These are phyloP conservation scores for Pangasius mekongensis DNA, from an alignment of 2,797 vertebrate genomes.

Conservation along the genomic window DNA sequence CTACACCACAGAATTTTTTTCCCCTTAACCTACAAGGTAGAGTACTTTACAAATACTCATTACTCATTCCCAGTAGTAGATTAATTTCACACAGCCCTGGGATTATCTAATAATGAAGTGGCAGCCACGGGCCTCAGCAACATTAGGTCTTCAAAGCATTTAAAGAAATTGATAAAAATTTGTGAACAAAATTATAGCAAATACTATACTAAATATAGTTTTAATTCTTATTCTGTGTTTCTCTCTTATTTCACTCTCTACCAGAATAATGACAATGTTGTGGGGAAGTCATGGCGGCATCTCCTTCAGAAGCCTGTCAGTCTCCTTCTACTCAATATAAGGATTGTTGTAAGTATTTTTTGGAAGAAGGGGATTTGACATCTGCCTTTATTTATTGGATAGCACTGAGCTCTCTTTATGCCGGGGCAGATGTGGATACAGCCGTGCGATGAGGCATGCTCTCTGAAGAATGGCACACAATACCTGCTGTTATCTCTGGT, in stretches of 20 bases:
- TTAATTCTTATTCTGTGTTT: not conserved
- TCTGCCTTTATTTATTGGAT: conserved; percentile 38
- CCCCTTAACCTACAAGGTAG: not conserved
- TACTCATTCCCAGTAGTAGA: not conserved
- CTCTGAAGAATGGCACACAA: conserved; percentile 52
- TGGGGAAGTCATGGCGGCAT: not conserved
- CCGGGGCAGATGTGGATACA: conserved; percentile 23
- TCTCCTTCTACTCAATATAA: not conserved
- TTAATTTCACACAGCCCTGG: not conserved
- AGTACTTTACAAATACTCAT: not conserved
- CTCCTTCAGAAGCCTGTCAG: not conserved
- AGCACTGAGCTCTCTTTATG: conserved; percentile 47
- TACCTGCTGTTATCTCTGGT: conserved; percentile 44
- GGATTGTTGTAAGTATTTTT: conserved; percentile 21
- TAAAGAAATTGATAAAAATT: not conserved
- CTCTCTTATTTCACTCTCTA: not conserved
- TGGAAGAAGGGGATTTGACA: conserved; percentile 38
- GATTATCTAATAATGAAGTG: not conserved
- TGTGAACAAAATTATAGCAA: not conserved
- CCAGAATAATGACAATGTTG: not conserved
- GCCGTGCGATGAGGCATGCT: conserved; percentile 16
- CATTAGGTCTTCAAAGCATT: not conserved
- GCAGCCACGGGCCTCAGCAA: not conserved
- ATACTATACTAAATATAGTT: not conserved
- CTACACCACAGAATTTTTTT: not conserved